phyloP scores from a whole-genome alignment of 2,888 invertebrate genomes.

The Neoitamus cyanurus region DNA sequence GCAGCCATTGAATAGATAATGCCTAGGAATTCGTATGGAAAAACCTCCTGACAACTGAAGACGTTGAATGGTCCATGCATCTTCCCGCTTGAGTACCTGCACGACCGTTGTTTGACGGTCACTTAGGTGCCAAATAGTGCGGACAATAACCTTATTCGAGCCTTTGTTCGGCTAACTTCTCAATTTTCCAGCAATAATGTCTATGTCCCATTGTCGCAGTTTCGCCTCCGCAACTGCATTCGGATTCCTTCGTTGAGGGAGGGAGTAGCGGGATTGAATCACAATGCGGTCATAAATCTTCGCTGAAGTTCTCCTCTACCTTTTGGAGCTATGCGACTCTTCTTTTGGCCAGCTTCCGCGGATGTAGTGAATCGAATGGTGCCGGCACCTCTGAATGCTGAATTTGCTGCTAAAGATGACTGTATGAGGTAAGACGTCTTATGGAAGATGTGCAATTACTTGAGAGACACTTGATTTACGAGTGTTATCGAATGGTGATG shows the following conservation, averaged over 20 bases:
- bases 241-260: not conserved
- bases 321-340: not conserved
- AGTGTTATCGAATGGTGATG: not conserved
- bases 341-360: not conserved
- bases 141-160: not conserved
- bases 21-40: not conserved
- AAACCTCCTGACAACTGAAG: not conserved
- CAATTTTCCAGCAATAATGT: not conserved
- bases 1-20: not conserved
- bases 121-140: constrained; percentile 15
- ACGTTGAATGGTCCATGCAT: not conserved
- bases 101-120: constrained; percentile 1
- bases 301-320: not conserved
- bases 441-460: not conserved
- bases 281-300: not conserved
- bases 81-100: not conserved
- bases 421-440: not conserved
- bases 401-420: not conserved
- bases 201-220: not conserved
- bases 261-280: not conserved
- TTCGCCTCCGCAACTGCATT: not conserved
- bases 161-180: not conserved
- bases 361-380: not conserved
- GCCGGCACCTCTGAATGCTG: not conserved
- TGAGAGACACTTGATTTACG: not conserved